These are phyloP conservation scores for Rhopalosiphum nymphaeae DNA, from an alignment of 2,888 invertebrate genomes.

Conservation along the genomic window DNA sequence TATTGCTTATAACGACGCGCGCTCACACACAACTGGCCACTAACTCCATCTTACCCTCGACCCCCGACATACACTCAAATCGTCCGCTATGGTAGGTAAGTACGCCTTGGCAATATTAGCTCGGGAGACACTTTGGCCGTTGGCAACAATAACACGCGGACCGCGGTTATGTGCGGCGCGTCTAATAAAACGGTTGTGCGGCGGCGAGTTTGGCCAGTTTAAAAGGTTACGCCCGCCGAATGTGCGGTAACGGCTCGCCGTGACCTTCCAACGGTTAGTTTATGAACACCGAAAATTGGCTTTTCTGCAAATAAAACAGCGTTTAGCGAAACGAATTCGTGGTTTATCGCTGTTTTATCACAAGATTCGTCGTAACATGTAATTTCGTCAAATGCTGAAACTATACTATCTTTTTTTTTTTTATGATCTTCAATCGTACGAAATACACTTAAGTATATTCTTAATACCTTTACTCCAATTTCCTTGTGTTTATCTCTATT, in stretches of 20 bases:
- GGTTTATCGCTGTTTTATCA: neutral
- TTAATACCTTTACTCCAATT: no score
- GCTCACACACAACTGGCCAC: neutral
- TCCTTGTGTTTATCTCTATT: no score
- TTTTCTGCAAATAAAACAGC: neutral
- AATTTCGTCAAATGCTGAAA: no score
- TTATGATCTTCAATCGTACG: no score
- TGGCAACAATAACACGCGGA: neutral
- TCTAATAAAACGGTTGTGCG: neutral
- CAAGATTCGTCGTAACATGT: no score
- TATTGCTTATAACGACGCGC: neutral
- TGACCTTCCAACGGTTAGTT: neutral
- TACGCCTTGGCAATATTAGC: neutral
- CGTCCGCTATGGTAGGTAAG: neutral
- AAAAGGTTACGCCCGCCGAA: neutral
- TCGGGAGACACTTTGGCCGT: neutral
- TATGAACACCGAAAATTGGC: conserved; percentile 20
- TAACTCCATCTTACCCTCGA: neutral
- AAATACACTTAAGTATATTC: no score
- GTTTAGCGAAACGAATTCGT: conserved; percentile 34
- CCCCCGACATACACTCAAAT: neutral
- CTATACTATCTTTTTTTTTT: no score
- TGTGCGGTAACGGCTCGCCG: no score
- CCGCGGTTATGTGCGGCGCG: neutral
- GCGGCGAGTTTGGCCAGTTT: neutral